Base-by-base conservation (phyloP, 1,140 invertebrate genomes). In the Ceratina calcarata region DNA sequence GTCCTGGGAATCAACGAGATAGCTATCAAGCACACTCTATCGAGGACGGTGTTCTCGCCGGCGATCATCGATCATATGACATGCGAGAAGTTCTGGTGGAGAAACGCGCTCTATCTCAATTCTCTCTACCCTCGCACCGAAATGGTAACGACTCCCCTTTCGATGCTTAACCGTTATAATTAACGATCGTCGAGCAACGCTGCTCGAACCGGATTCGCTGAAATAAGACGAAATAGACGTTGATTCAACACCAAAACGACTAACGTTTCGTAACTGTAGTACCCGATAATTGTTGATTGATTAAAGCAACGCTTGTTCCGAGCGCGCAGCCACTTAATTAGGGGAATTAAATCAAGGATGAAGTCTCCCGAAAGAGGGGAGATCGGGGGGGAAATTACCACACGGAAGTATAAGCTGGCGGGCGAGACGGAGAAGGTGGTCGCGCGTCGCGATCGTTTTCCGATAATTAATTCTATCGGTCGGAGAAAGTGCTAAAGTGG, bases 61-160 rank as follows among this genome's bases (percentile, higher is more conserved):
- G 94, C 94, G 0, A 95, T 96, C 68, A 94, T 95, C 81, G 96
- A 97, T 89, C 95, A 97, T 79, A 86, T 95, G 49, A 97, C 95
- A 20, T 97, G 97, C 89, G 95, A 95, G 67, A 94, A 94, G 72
- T 97, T 95, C 89, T 97, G 96, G 96, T 97, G 96, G 96, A 94
- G 97, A 83, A 97, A 97, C 87, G 94, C 95, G 13, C 92, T 97
- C 1, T 97, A 97, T 88, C 95, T 97, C 79, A 97, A 97, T 90
- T 97, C 96, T 79, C 94, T 97, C 55, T 97, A 94, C 88, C 96
- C 96, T 1, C 95, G 95, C 82, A 94, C 92, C 3, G 96, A 97
- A 89, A 96, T 97, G 95, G 94, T 94, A 91, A 93, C 90, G 2
- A 27, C n/a, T n/a, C 20, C 12, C 6, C 12, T 45, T 10, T 45